Percentiles rank a stretch among this genome's conserved stretches.
Evolutionary conservation across 2,888 invertebrate genomes (phyloP).

Genomic region (Agonum fuliginosum): DNA sequence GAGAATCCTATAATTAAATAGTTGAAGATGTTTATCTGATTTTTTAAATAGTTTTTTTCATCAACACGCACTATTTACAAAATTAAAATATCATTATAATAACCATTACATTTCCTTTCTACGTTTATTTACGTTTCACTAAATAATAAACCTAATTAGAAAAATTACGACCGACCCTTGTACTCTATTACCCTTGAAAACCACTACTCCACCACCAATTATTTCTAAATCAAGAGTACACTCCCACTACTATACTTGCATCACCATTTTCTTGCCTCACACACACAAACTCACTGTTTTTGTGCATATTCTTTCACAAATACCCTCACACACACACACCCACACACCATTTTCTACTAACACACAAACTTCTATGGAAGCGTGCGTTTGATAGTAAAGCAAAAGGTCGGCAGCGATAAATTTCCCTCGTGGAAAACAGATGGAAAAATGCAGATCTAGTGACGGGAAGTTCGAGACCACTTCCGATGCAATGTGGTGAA

Average conservation of each 20-base stretch:
- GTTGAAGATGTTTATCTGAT: too few relatives aligned
- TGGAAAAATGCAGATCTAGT: slow-evolving; percentile 54
- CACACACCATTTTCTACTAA: too few relatives aligned
- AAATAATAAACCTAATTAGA: neutral
- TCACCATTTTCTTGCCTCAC: slow-evolving; percentile 20
- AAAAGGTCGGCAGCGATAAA: slow-evolving; percentile 40
- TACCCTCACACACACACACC: too few relatives aligned
- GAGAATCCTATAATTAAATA: too few relatives aligned
- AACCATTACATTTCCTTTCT: too few relatives aligned
- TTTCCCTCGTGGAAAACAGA: slow-evolving; percentile 51
- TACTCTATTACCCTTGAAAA: neutral
- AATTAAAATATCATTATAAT: too few relatives aligned
- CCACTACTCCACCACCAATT: neutral
- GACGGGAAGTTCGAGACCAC: slow-evolving; percentile 12
- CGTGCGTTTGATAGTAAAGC: slow-evolving; percentile 30
- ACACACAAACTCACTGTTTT: neutral
- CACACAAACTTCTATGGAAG: neutral
- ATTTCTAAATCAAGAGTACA: neutral
- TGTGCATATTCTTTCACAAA: slow-evolving; percentile 5
- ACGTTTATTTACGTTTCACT: too few relatives aligned
- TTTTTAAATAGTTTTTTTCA: too few relatives aligned
- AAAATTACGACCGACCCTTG: neutral
- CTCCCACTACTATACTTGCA: neutral
- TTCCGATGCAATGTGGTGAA: slow-evolving; percentile 23
- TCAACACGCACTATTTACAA: too few relatives aligned